Base-by-base conservation (phyloP, 2,888 invertebrate species). In the Perithous albicinctus region DNA sequence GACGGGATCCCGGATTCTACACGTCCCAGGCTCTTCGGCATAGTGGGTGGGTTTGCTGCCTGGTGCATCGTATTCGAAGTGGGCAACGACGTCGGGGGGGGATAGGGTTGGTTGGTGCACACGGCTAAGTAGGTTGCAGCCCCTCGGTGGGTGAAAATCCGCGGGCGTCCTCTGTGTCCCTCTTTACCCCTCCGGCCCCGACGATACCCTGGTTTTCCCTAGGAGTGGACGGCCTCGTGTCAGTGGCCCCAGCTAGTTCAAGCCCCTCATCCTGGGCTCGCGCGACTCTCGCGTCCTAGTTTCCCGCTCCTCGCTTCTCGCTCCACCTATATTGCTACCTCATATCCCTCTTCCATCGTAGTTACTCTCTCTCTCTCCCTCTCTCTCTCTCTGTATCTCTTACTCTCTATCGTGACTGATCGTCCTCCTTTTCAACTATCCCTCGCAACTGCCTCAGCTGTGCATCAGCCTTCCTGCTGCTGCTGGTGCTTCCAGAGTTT, bases 231-330 rank as follows among this genome's bases (percentile, higher is more conserved):
- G 85, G 84, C 84, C 85, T 85, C 87, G 88, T 88, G 89, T 89
- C 89, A 89, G 86, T 89, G 89, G 87, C 88, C 89, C 87, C 86
- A 88, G 88, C 88, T 87, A 86, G 87, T 84, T 82, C 82, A 78
- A 78, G 78, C 83, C 85, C 85, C 85, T 67, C 85, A 84, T 88
- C 85, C 88, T 86, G 88, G 88, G 88, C 88, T 86, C 85, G 84
- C 73, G 74, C 77, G 54, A 64, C 64, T 64, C 74, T 81, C 83
- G 82, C 79, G 86, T 78, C 85, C 87, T 85, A 86, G 85, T 86
- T 86, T 86, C 84, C n/a, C n/a, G 72, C 79, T 83, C 83, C 80
- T 85, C 83, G 73, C 77, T 81, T 12, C 15, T 69, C n/a, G n/a
- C 48, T 66, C 41, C 23, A 38, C 46, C 59, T 76, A 43, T 66